Evolutionary conservation across 2,888 invertebrate species (phyloP).

Genomic region (Linnaemya vulpina): DNA sequence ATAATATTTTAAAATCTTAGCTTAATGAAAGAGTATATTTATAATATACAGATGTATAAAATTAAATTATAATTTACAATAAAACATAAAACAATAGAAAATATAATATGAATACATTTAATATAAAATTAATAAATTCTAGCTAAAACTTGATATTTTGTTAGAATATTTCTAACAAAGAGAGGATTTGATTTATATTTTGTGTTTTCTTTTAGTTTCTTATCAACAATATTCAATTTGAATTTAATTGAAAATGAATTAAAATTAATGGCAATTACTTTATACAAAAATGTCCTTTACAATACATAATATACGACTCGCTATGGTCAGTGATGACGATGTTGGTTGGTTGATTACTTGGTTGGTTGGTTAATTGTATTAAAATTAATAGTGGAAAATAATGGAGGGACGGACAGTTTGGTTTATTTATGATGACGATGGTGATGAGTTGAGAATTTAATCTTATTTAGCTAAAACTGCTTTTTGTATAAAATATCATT

Average conservation of each 20-base stretch:
- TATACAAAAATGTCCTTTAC: conserved; percentile 63
- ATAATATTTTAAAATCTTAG: conserved; percentile 73
- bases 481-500: conserved; percentile 22
- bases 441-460: conserved; percentile 23
- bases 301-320: conserved; percentile 28
- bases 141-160: conserved; percentile 61
- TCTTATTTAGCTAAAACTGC: conserved; percentile 50
- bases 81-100: conserved; percentile 64
- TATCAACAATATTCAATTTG: conserved; percentile 66
- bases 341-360: not conserved
- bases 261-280: conserved; percentile 72
- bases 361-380: conserved; percentile 28
- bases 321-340: conserved; percentile 22
- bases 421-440: not conserved
- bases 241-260: conserved; percentile 65
- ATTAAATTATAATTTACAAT: conserved; percentile 71
- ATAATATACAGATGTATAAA: conserved; percentile 50
- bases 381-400: conserved; percentile 23
- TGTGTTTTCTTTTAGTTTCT: conserved; percentile 23
- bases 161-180: conserved; percentile 59
- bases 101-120: conserved; percentile 57
- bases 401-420: not conserved
- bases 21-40: conserved; percentile 72
- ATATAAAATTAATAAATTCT: conserved; percentile 76
- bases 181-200: conserved; percentile 38